phyloP scores from a whole-genome alignment of 2,797 vertebrate genomes.

The Botia almorhae region DNA sequence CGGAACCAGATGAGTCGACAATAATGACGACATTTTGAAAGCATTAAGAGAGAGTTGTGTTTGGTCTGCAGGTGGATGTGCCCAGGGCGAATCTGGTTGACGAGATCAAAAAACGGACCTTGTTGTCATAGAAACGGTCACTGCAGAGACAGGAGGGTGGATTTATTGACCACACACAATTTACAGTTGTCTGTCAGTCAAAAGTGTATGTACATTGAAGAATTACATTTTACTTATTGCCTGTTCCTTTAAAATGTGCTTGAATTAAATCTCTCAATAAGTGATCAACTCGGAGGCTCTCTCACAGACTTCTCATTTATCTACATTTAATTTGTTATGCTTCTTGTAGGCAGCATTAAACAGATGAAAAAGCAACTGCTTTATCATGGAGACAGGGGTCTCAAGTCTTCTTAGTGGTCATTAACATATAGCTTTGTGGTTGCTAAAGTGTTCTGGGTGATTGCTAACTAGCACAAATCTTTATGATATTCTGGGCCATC shows the following conservation, averaged over 20 bases:
- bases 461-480: too few relatives aligned
- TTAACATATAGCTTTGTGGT: too few relatives aligned
- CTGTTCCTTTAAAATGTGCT: conserved; percentile 9
- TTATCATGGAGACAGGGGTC: too few relatives aligned
- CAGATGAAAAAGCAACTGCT: too few relatives aligned
- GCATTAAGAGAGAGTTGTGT: neutral
- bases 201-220: neutral
- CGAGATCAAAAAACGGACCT: conserved; percentile 86
- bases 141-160: neutral
- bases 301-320: neutral
- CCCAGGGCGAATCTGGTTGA: conserved; percentile 80
- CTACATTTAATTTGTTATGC: neutral
- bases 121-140: conserved; percentile 53
- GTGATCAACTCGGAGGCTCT: neutral
- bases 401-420: too few relatives aligned
- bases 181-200: conserved; percentile 8
- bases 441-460: too few relatives aligned
- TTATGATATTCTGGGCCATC: too few relatives aligned
- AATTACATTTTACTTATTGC: conserved; percentile 5
- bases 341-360: too few relatives aligned
- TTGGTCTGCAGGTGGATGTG: conserved; percentile 78
- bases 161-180: neutral
- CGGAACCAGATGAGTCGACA: too few relatives aligned
- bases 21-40: too few relatives aligned
- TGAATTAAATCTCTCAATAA: conserved; percentile 10